Evolutionary conservation across 2,113 vertebrate genomes (phyloP), one percentile per base, ranked within the genome.

Genomic region (Leucoraja erinaceus): DNA sequence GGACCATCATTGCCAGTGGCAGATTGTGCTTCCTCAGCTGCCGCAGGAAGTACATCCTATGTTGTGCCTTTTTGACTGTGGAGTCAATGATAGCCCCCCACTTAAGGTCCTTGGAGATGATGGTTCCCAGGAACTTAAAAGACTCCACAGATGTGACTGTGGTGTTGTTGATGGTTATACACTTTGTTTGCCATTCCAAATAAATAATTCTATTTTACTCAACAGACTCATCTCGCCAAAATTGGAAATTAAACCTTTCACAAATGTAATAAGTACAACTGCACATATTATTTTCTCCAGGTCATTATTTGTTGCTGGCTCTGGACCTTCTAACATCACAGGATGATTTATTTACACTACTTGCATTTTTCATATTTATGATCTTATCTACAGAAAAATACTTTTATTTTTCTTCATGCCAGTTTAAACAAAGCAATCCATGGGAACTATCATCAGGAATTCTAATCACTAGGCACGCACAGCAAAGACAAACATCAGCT

Each of bases 341-440:
- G 7, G 28, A 91, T 72, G 8, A 70, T 47, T 72, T 91, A 91
- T 70, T 91, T 90, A 38, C 20, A n/a, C 8, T 18, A 61, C 28
- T 38, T 54, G 33, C 66, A 54, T 91, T 72, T 72, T 91, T 68
- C 68, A 74, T 47, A 54, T 54, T 47, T 72, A 70, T 54, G 68
- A 47, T 25, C 22, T 91, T 91, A 72, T 91, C 90, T 10, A 91
- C 38, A 91, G 66, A 74, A 91, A 91, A 72, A 91, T 91, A 74
- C 68, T 91, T 22, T 72, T 91, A 10, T 72, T 91, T 91, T 91
- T 20, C 66, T 72, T 74, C 4, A 59, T 2, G 79, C 59, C 93
- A 93, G 93, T 93, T 93, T 5, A 95, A 95, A 94, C 66, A 93
- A 94, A 76, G 0, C 47, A 33, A 31, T 59, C 70, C 78, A 93